phyloP scores from a whole-genome alignment of 1,140 invertebrate species.

The Pseudomyrmex concolor region DNA sequence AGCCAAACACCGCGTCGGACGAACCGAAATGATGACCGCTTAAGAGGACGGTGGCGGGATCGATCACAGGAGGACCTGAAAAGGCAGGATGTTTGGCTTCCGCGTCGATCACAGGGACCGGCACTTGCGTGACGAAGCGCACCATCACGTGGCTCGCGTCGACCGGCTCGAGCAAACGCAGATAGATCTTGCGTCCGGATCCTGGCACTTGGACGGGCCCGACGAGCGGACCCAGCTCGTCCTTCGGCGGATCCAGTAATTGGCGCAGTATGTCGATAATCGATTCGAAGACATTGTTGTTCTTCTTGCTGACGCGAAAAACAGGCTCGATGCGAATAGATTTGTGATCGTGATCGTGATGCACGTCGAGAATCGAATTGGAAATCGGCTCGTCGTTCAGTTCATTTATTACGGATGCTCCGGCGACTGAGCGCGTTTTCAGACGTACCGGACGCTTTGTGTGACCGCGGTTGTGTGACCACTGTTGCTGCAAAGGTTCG shows the following conservation, averaged over 20 bases:
- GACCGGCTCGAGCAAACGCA: constrained; percentile 64
- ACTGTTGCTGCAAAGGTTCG: neutral
- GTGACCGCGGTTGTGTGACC: neutral
- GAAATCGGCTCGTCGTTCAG: neutral
- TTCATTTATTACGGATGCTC: constrained; percentile 25
- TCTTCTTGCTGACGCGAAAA: constrained; percentile 49
- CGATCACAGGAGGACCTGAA: neutral
- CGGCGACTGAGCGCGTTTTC: constrained; percentile 13
- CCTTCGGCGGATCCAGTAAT: constrained; percentile 23
- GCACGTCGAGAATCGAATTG: constrained; percentile 7
- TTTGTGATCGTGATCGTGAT: constrained; percentile 2
- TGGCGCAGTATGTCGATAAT: constrained; percentile 52
- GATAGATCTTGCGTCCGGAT: constrained; percentile 61
- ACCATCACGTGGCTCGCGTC: constrained; percentile 62
- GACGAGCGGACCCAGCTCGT: constrained; percentile 60
- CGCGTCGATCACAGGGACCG: constrained; percentile 11
- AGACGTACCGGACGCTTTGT: neutral
- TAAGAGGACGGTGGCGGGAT: neutral
- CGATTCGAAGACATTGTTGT: constrained; percentile 44
- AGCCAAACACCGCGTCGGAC: neutral
- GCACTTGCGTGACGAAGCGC: constrained; percentile 58
- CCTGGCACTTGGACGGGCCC: constrained; percentile 71
- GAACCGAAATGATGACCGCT: neutral
- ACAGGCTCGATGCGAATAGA: constrained; percentile 61
- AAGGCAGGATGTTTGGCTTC: neutral